A percentile compares a stretch with the other conserved stretches of the same genome.
These are phyloP conservation scores for Liasis olivaceus DNA, from an alignment of 2,797 vertebrate species.

Conservation along the genomic window DNA sequence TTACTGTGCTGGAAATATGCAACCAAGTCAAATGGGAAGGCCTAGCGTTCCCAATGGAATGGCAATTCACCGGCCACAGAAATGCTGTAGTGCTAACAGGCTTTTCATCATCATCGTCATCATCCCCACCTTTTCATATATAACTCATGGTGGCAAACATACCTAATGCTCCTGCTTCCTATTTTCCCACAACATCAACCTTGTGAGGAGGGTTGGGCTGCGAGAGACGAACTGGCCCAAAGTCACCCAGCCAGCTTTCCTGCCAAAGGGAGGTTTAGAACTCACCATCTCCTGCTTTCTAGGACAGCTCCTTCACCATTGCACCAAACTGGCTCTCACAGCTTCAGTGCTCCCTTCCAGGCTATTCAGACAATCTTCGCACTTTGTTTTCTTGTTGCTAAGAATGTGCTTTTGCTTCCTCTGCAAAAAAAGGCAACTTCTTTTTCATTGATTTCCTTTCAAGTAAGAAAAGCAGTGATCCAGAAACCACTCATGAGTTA, in stretches of 20 bases:
- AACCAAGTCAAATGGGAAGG: not conserved
- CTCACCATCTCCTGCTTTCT: no score
- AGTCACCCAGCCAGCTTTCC: no score
- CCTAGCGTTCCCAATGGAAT: constrained; percentile 29
- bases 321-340: not conserved
- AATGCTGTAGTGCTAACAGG: not conserved
- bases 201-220: no score
- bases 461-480: constrained; percentile 66
- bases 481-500: constrained; percentile 71
- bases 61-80: not conserved
- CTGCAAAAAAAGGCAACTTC: constrained; percentile 54
- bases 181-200: no score
- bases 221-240: no score
- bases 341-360: constrained; percentile 9
- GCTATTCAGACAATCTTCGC: constrained; percentile 48
- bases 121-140: no score
- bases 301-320: not conserved
- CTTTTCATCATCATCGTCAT: no score
- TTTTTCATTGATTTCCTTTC: constrained; percentile 74
- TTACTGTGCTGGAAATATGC: not conserved
- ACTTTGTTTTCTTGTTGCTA: constrained; percentile 62
- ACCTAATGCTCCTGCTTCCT: no score
- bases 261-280: no score
- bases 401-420: constrained; percentile 66
- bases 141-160: no score